Evolutionary conservation across 2,888 invertebrate species (phyloP).

Genomic region (Eristalis pertinax): DNA sequence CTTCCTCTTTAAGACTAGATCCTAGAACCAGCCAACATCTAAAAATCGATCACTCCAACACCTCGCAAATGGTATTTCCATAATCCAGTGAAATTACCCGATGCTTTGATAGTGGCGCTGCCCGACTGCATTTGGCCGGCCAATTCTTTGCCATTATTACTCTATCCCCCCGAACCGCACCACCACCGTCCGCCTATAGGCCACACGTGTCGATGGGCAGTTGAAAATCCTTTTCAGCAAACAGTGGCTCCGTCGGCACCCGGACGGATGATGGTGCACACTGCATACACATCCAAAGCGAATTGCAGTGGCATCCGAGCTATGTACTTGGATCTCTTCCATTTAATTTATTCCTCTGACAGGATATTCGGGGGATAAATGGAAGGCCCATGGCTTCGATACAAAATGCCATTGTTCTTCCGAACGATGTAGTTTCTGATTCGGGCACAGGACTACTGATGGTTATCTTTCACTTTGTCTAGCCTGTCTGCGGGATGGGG

Average conservation of each 20-base stretch:
- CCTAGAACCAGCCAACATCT: not conserved
- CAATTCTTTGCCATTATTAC: constrained; percentile 55
- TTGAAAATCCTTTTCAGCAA: constrained; percentile 36
- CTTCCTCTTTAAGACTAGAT: too few relatives aligned
- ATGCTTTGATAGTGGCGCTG: constrained; percentile 32
- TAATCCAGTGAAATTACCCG: constrained; percentile 57
- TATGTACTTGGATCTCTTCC: constrained; percentile 55
- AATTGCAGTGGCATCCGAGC: constrained; percentile 53
- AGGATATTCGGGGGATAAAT: constrained; percentile 66
- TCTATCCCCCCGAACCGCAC: not conserved
- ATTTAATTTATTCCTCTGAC: constrained; percentile 69
- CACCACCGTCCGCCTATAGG: not conserved
- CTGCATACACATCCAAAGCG: constrained; percentile 33
- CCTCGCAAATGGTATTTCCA: constrained; percentile 58
- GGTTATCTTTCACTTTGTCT: constrained; percentile 67
- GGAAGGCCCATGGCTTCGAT: constrained; percentile 50
- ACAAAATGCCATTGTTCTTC: constrained; percentile 59
- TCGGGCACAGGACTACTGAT: constrained; percentile 38
- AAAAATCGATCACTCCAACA: constrained; percentile 50
- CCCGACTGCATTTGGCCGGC: constrained; percentile 34
- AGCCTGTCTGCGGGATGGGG: constrained; percentile 5
- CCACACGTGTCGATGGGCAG: not conserved
- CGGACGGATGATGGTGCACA: constrained; percentile 50
- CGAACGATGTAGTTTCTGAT: constrained; percentile 49
- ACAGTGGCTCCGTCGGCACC: constrained; percentile 36